Evolutionary conservation across 2,888 invertebrate genomes (phyloP).

Genomic region (Dicranocentrus wangi): DNA sequence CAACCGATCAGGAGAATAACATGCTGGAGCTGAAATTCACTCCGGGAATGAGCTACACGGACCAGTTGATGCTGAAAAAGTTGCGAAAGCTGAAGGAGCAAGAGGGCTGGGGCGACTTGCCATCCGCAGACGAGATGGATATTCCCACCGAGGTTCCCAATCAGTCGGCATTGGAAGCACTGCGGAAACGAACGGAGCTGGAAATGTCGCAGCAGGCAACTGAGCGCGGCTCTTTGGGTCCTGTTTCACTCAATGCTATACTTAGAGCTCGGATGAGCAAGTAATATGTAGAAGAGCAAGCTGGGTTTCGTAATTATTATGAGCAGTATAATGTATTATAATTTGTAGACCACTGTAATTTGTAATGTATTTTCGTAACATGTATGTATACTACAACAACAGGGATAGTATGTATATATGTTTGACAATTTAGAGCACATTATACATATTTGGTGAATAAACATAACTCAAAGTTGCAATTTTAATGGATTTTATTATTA

Average conservation of each 20-base stretch:
- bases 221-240: constrained; percentile 19
- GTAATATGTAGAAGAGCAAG: neutral
- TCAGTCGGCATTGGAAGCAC: neutral
- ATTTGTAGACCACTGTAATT: too few species aligned
- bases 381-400: too few species aligned
- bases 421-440: too few species aligned
- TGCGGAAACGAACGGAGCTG: constrained; percentile 6
- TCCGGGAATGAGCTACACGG: constrained; percentile 63
- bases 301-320: too few species aligned
- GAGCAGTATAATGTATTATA: too few species aligned
- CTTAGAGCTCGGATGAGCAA: constrained; percentile 16
- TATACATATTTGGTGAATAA: too few species aligned
- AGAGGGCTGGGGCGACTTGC: constrained; percentile 25
- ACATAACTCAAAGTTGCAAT: too few species aligned
- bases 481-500: too few species aligned
- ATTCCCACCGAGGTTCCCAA: constrained; percentile 13
- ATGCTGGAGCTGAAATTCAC: constrained; percentile 29
- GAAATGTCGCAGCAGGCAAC: neutral
- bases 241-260: constrained; percentile 34
- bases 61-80: constrained; percentile 62
- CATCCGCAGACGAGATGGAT: neutral
- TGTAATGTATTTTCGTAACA: too few species aligned
- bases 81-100: constrained; percentile 34
- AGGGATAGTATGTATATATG: too few species aligned
- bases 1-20: constrained; percentile 13